Evolutionary conservation across 2,797 vertebrate species (phyloP), one percentile per base, ranked within the genome.

Genomic region (Poeciliopsis paucimaculata): DNA sequence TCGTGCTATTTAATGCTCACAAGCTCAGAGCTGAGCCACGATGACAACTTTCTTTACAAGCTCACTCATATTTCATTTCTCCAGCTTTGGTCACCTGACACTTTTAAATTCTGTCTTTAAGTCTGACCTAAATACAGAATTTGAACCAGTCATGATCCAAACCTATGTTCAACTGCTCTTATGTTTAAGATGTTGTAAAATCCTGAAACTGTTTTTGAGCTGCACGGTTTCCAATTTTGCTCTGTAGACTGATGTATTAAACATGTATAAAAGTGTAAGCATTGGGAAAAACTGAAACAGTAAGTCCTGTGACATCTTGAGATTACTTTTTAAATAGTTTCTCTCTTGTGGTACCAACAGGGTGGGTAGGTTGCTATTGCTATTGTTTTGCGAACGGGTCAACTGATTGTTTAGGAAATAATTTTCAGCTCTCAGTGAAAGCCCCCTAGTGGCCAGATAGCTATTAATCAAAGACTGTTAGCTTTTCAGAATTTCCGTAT

Each of bases 21-120:
- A 47, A 85, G 73, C 83, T 79, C 66, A 76, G 82, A 88, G 70
- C 76, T 79, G 75, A 90, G 81, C 77, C 83, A 51, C 0, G 13
- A 82, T 72, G 84, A 88, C 83, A 84, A 75, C 72, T 82, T 77
- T 81, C 84, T 86, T 83, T 80, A 88, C 2, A 43, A 82, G 82
- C 77, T 28, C 68, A 66, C 46, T 36, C 77, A 78, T 41, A 51
- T 90, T 85, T 86, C 82, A 84, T 79, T 72, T 28, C 55, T n/a
- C 15, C 77, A 23, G 77, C 82, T 62, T 62, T 77, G 36, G 43
- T 13, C 57, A 76, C 77, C 28, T 60, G 55, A 85, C 77, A 82
- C 77, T 77, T 82, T 11, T 73, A 78, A 86, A 87, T 79, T 76
- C 41, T 60, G 18, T 64, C 57, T 49, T 68, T 39, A 10, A 11